Evolutionary conservation across 2,113 vertebrate species (phyloP), one percentile per base, ranked within the genome.

Genomic region (Spermophilus dauricus): DNA sequence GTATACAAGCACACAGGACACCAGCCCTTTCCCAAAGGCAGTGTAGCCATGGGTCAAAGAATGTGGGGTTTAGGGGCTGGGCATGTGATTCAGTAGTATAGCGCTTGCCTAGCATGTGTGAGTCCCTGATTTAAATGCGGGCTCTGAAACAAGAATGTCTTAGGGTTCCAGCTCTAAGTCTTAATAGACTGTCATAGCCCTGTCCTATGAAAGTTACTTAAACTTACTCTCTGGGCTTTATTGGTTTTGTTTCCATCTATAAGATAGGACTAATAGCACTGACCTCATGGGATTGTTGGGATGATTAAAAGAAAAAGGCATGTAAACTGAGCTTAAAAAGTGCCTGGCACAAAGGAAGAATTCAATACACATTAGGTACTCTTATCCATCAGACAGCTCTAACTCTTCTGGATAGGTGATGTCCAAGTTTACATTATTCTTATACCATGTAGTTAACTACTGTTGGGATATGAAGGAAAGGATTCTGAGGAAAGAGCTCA

Each of bases 251-350:
- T 76, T 20, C 77, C 30, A 42, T 73, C n/a, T 56, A 2, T 76
- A 87, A 86, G 17, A 70, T 24, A 94, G n/a, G 17, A 89, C 94
- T 61, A 88, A 85, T n/a, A 88, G 20, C 39, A 83, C 10, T 18
- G 39, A 70, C 8, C 5, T 94, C 45, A 61, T 58, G 2, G 22
- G 22, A 30, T 48, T 67, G 9, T 30, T 75, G 37, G 14, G 42
- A 70, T 45, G 63, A 45, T 87, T 94, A 77, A 93, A 96, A 94
- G 39, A 86, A 32, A 87, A 96, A 81, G 77, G 37, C 30, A 88
- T 24, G 6, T 45, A 90, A 92, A 84, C 16, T 17, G 34, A 93
- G 16, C 28, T 94, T 94, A 80, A 94, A 96, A 39, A 88, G 56
- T 88, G 5, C 20, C 61, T 82, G n/a, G 39, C 37, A 97, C 42